A percentile compares a stretch with the other conserved stretches of the same genome.
phyloP scores from a whole-genome alignment of 2,113 vertebrate species.

The Numenius arquata region DNA sequence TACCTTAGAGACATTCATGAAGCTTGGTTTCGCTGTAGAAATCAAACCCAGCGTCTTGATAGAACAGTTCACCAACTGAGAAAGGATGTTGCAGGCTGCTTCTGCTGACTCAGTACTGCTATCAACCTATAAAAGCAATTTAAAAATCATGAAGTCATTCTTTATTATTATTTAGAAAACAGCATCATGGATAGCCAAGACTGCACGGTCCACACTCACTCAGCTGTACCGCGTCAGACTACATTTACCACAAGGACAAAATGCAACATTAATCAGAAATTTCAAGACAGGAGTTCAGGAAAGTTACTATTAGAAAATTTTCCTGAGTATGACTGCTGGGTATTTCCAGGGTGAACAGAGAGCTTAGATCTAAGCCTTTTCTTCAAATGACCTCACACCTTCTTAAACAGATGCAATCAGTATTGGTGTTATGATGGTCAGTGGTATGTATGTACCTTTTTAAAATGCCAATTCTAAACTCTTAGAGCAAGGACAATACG shows the following conservation, averaged over 20 bases:
- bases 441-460: fast-evolving
- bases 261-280: not conserved
- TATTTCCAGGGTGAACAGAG: not conserved
- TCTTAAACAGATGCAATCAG: not conserved
- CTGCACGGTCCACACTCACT: not conserved
- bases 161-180: not conserved
- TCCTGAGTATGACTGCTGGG: not conserved
- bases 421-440: fast-evolving
- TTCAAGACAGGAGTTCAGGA: not conserved
- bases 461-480: not conserved
- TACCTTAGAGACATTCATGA: conserved; percentile 91
- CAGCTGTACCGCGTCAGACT: not conserved
- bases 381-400: not conserved
- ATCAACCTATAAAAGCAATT: conserved; percentile 79
- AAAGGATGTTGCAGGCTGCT: conserved; percentile 89
- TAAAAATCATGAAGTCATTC: not conserved
- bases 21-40: conserved; percentile 88
- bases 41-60: conserved; percentile 89
- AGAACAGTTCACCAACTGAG: conserved; percentile 90
- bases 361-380: not conserved
- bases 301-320: not conserved
- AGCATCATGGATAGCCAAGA: not conserved
- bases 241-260: not conserved
- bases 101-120: conserved; percentile 89
- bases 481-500: not conserved